Evolutionary conservation across 2,888 invertebrate genomes (phyloP).

Genomic region (Deroplatys truncata): DNA sequence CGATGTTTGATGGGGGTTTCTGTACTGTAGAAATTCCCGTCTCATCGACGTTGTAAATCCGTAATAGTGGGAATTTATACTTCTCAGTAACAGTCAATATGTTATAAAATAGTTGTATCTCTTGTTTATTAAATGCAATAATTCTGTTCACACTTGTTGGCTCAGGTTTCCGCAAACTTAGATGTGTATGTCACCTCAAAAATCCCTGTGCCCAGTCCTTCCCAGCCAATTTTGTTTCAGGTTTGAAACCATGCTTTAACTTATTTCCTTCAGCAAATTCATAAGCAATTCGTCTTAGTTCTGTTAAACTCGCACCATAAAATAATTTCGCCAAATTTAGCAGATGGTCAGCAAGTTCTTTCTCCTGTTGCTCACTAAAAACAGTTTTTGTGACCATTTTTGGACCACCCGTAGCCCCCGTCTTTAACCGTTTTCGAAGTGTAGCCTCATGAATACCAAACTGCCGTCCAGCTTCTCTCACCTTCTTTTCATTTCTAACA

Average conservation of each 20-base stretch:
- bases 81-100: constrained; percentile 34
- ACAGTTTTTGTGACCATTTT: too few relatives aligned
- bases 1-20: constrained; percentile 41
- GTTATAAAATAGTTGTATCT: constrained; percentile 36
- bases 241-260: constrained; percentile 35
- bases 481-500: too few relatives aligned
- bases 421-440: too few relatives aligned
- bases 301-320: constrained; percentile 33
- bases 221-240: constrained; percentile 33
- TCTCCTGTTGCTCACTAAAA: too few relatives aligned
- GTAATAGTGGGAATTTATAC: constrained; percentile 32
- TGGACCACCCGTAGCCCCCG: too few relatives aligned
- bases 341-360: too few relatives aligned
- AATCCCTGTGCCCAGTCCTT: constrained; percentile 37
- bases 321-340: too few relatives aligned
- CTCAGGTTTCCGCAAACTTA: constrained; percentile 36
- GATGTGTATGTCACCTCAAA: constrained; percentile 31
- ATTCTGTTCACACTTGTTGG: constrained; percentile 37
- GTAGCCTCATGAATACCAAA: too few relatives aligned
- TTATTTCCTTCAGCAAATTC: constrained; percentile 34
- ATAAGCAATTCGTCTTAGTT: constrained; percentile 34
- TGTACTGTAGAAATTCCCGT: constrained; percentile 44
- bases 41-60: constrained; percentile 44
- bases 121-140: constrained; percentile 20
- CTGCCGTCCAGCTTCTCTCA: too few relatives aligned